Base-by-base conservation (phyloP, 2,888 invertebrate genomes). In the Siphlonurus alternatus region DNA sequence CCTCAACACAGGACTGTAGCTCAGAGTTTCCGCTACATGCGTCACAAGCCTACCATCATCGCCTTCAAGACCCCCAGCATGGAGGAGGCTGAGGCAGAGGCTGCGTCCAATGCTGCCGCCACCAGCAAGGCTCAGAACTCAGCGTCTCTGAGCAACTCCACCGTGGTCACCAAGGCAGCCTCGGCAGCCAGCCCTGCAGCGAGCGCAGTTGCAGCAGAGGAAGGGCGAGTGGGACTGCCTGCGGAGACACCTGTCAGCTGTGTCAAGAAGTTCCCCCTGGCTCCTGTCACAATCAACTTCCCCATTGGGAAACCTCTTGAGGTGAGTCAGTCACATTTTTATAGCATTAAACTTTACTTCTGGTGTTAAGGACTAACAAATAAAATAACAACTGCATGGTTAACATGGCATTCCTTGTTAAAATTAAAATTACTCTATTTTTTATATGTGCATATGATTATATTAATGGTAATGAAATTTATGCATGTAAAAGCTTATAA, bases 1-100 rank as follows among this genome's bases (percentile, higher is more conserved):
- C 89, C 89, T 0, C 89, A 88, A 72, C 87, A 89, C 72, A 86
- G 84, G 70, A 87, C 88, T 0, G 76, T 91, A 66, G 90, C 89
- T 0, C 89, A 90, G 72, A 89, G 89, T 73, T 92, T 92, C 76
- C 81, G 91, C 22, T 93, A 92, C 73, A 90, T 93, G 90, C 77
- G 93, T 59, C 86, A 85, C 69, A 93, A 93, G 71, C 93, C 93
- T 0, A 89, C 90, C 0, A 89, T 93, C 67, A 89, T 93, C 61
- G 89, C 90, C 0, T 89, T 91, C 73, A 88, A 89, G 75, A 88
- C 18, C 25, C 38, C 15, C 63, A 60, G 53, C 53, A 56, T n/a
- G 66, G 60, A 56, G 66, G 64, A 24, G 56, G 56, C 56, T n/a
- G 56, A n/a, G 19, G 56, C 56, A 22, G 56, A 56, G 53, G 56